Evolutionary conservation across 92 coral and sea anemone species (phyloP).

Genomic region (Porites divaricata): DNA sequence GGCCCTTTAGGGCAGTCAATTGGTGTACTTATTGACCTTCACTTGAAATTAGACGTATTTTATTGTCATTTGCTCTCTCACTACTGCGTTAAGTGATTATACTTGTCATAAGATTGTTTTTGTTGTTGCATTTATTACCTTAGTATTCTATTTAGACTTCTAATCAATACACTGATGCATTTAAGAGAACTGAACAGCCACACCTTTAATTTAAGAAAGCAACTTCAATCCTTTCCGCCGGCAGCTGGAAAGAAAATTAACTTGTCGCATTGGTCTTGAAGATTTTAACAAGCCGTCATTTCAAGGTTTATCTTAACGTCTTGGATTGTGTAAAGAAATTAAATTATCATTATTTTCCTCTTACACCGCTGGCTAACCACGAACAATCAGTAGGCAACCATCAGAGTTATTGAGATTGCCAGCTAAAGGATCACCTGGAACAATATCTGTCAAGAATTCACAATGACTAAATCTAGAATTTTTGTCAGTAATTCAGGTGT

Average conservation of each 20-base stretch:
- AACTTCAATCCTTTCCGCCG: background rate
- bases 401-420: too few species aligned
- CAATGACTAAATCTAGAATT: too few species aligned
- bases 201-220: background rate
- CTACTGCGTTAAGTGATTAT: background rate
- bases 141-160: too few species aligned
- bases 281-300: slow-evolving; percentile 32
- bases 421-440: too few species aligned
- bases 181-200: background rate
- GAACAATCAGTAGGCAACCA: background rate
- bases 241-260: slow-evolving; percentile 18
- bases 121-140: background rate
- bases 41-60: slow-evolving; percentile 15
- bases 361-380: background rate
- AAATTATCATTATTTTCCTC: slow-evolving; percentile 21
- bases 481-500: too few species aligned
- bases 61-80: background rate
- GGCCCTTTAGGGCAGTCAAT: slow-evolving; percentile 17
- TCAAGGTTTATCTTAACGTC: slow-evolving; percentile 18
- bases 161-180: background rate
- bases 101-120: background rate
- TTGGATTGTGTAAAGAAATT: slow-evolving; percentile 30
- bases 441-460: too few species aligned
- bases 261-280: slow-evolving; percentile 9
- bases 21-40: slow-evolving; percentile 17